phyloP scores from a whole-genome alignment of 1,140 invertebrate species.

The Eriocheir sinensis region DNA sequence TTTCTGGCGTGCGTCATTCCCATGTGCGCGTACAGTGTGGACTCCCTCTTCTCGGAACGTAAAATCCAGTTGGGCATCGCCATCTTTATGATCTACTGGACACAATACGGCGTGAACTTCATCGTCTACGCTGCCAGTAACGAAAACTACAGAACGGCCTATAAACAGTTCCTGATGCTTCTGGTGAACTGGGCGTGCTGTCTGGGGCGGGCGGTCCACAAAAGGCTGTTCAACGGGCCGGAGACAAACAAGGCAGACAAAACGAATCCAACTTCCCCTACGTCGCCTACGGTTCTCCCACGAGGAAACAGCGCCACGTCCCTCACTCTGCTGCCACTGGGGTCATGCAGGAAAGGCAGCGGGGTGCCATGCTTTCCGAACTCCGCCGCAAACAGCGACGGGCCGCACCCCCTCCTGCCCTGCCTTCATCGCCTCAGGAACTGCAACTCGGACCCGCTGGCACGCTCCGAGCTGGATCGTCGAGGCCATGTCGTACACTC shows the following conservation, averaged over 20 bases:
- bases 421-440: background rate
- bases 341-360: no score
- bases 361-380: background rate
- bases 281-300: background rate
- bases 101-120: slow-evolving; percentile 65
- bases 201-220: background rate
- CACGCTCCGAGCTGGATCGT: background rate
- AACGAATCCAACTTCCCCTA: background rate
- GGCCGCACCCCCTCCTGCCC: background rate
- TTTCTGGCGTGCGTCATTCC: slow-evolving; percentile 77
- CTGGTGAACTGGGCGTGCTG: background rate
- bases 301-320: background rate
- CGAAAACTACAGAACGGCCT: slow-evolving; percentile 66
- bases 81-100: slow-evolving; percentile 74
- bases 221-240: background rate
- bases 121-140: slow-evolving; percentile 69
- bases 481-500: background rate
- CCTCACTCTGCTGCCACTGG: background rate
- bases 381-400: background rate
- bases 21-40: slow-evolving; percentile 75
- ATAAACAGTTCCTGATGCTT: slow-evolving; percentile 62
- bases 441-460: background rate
- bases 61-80: slow-evolving; percentile 52
- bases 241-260: no score
- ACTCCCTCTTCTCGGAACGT: background rate